Percentiles rank a stretch among this genome's conserved stretches.
Evolutionary conservation across 1,140 invertebrate genomes (phyloP).

Genomic region (Metopolophium dirhodum): DNA sequence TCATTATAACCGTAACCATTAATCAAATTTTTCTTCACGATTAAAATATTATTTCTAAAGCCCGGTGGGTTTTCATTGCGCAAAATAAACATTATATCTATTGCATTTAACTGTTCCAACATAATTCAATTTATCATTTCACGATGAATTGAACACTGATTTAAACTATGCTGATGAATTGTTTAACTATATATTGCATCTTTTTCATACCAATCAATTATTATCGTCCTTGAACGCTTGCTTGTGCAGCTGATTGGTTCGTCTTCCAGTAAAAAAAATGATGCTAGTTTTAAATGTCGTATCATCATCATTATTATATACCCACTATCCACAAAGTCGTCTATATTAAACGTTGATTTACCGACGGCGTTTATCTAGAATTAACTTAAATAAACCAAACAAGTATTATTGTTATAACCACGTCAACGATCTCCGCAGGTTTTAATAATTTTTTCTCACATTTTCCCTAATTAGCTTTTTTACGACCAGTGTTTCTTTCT

Average conservation of each 20-base stretch:
- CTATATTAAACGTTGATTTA: neutral
- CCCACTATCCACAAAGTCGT: neutral
- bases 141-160: neutral
- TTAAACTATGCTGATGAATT: neutral
- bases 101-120: neutral
- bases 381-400: neutral
- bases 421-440: neutral
- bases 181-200: neutral
- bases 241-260: neutral
- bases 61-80: neutral
- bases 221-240: constrained; percentile 1
- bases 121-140: neutral
- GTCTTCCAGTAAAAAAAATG: neutral
- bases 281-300: neutral
- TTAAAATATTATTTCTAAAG: constrained; percentile 3
- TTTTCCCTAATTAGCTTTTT: constrained; percentile 32
- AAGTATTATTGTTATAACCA: neutral
- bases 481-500: neutral
- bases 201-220: constrained; percentile 2
- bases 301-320: neutral
- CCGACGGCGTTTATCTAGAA: neutral
- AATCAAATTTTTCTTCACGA: neutral
- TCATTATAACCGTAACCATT: neutral
- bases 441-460: neutral
- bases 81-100: neutral